Base-by-base conservation (phyloP, 2,113 vertebrate genomes). In the Archocentrus centrarchus region DNA sequence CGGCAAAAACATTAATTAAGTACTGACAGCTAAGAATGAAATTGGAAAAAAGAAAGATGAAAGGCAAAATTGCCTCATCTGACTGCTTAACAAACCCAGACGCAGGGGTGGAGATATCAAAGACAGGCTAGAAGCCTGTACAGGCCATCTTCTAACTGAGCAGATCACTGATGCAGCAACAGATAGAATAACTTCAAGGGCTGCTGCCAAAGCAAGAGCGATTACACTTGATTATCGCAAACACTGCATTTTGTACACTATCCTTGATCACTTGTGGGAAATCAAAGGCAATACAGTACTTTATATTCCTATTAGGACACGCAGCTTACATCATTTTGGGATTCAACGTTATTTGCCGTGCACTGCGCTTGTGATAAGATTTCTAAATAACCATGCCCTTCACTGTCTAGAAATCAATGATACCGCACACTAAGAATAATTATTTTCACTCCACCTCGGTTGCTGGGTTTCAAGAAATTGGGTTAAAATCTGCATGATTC, bases 1-100 rank as follows among this genome's bases (percentile, higher is more conserved):
- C 81, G 75, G 87, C 78, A 70, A 94, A 94, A 94, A 94, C 87
- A 92, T 94, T 93, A 89, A 95, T 95, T 95, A 93, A 91, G 84
- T 81, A 88, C 88, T 89, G 89, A 93, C 89, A 78, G 91, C 91
- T 83, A 80, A 78, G 81, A 90, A 92, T 86, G 68, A 90, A 92
- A 91, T 79, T 81, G 90, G 80, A 80, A 80, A 90, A 92, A 92
- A 84, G 77, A 75, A 86, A 92, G 88, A 92, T 93, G 89, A 95
- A 91, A 94, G 91, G 81, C 77, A 83, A 88, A 89, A 90, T 85
- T 91, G 89, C 83, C 86, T 92, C 77, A 80, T 91, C 84, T 86
- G 78, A 79, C 86, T 92, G 87, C 85, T 83, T 91, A 89, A 93
- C 87, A 92, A 93, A 93, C 80, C 85, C 82, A 7, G 35, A 87